phyloP scores from a whole-genome alignment of 2,113 vertebrate genomes.

The Thryonomys swinderianus region DNA sequence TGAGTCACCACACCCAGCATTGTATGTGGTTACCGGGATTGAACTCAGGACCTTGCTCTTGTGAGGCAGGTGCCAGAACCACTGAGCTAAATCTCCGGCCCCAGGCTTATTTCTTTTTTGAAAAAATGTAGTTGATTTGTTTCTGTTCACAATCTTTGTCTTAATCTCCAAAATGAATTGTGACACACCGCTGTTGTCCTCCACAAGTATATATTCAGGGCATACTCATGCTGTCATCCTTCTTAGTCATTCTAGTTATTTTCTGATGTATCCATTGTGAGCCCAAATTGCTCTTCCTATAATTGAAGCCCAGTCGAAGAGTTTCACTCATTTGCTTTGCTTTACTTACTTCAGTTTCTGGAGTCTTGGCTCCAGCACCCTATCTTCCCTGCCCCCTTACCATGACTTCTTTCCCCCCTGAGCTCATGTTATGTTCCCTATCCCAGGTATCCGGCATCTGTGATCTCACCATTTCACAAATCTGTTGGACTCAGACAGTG shows the following conservation, averaged over 20 bases:
- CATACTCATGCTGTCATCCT: neutral
- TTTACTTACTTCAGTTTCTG: neutral
- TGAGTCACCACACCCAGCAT: no score
- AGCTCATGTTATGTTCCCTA: neutral
- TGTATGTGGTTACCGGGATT: no score
- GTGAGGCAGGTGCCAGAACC: no score
- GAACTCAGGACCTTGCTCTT: no score
- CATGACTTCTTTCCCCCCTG: neutral
- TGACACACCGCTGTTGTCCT: neutral
- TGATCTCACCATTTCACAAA: rapidly evolving
- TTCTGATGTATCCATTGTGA: neutral
- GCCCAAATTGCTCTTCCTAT: neutral
- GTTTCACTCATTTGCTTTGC: neutral
- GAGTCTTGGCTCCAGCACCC: neutral
- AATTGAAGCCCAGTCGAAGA: neutral
- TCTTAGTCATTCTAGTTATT: slow-evolving; percentile 14
- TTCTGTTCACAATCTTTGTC: neutral
- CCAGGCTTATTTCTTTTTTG: neutral
- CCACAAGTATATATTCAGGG: neutral
- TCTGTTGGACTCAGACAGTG: neutral
- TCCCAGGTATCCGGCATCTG: neutral
- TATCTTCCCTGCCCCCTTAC: rapidly evolving
- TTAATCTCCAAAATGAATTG: slow-evolving; percentile 46
- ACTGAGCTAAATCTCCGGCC: no score
- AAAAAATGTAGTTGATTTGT: neutral